phyloP scores from a whole-genome alignment of 2,113 vertebrate genomes.

The Grammomys surdaster region DNA sequence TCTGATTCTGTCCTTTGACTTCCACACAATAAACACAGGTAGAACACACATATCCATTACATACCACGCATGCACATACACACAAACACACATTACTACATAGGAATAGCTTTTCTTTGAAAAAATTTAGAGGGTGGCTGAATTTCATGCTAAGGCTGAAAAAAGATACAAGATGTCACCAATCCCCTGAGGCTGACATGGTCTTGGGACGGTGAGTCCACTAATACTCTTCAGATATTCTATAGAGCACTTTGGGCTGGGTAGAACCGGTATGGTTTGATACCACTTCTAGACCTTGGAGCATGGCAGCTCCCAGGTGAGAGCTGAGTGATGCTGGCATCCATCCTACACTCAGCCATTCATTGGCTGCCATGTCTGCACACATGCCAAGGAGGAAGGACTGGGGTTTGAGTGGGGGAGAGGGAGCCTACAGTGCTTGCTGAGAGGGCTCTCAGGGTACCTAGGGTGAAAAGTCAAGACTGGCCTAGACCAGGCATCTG shows the following conservation, averaged over 20 bases:
- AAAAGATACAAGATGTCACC: not conserved
- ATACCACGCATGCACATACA: not conserved
- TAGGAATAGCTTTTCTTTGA: not conserved
- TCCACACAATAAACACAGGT: not conserved
- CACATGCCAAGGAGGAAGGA: not conserved
- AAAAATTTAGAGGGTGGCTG: not conserved
- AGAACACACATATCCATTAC: not conserved
- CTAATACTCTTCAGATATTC: not conserved
- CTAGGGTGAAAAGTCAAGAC: not conserved
- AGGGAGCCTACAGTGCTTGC: not conserved
- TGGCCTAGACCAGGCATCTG: not conserved
- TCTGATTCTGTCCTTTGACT: not conserved
- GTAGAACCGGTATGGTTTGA: not conserved
- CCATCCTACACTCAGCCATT: not conserved
- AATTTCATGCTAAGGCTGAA: not conserved
- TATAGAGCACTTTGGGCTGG: not conserved
- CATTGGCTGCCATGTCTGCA: not conserved
- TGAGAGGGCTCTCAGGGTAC: not conserved
- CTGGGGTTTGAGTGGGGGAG: not conserved
- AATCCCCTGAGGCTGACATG: not conserved
- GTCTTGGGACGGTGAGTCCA: not conserved
- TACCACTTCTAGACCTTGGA: not conserved
- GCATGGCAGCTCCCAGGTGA: not conserved
- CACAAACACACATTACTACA: not conserved
- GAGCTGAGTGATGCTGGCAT: not conserved